Percentiles rank a stretch among this genome's conserved stretches.
These are phyloP conservation scores for Gasterosteus nipponicus DNA, from an alignment of 2,113 vertebrate genomes.

Conservation along the genomic window DNA sequence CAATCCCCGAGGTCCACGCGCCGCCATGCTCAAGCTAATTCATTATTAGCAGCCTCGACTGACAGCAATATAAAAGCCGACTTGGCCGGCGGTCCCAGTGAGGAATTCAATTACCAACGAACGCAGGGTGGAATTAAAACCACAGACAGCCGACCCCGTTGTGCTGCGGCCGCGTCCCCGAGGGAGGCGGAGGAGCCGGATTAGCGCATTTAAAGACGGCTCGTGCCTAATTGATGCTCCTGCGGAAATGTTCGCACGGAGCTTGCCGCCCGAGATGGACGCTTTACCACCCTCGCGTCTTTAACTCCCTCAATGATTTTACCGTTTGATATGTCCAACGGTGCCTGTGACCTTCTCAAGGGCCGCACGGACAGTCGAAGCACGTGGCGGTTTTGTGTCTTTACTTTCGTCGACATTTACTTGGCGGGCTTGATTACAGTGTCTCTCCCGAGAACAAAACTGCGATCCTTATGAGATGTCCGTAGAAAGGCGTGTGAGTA, in stretches of 20 bases:
- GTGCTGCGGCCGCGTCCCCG: constrained; percentile 19
- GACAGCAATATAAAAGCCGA: constrained; percentile 68
- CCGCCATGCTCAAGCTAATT: constrained; percentile 66
- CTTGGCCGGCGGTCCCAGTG: constrained; percentile 65
- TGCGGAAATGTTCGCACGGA: background rate
- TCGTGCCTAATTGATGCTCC: background rate
- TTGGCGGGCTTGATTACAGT: background rate
- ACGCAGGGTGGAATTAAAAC: constrained; percentile 69
- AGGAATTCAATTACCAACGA: constrained; percentile 76
- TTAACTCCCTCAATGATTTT: background rate
- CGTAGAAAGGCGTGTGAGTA: background rate
- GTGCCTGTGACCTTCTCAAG: background rate
- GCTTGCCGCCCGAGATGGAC: too few relatives aligned
- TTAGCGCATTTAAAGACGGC: constrained; percentile 26
- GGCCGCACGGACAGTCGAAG: constrained; percentile 2
- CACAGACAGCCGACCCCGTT: constrained; percentile 35
- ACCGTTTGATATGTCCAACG: background rate
- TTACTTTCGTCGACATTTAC: background rate
- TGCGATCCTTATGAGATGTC: background rate
- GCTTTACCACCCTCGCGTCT: background rate
- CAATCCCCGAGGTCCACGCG: constrained; percentile 26
- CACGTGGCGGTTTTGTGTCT: background rate
- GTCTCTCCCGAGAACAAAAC: background rate
- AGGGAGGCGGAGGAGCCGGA: constrained; percentile 27
- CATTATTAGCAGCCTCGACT: constrained; percentile 68